A percentile compares a stretch with the other conserved stretches of the same genome.
Conservation (phyloP, 2,888 invertebrate species). For the Lamproptera curius region DNA sequence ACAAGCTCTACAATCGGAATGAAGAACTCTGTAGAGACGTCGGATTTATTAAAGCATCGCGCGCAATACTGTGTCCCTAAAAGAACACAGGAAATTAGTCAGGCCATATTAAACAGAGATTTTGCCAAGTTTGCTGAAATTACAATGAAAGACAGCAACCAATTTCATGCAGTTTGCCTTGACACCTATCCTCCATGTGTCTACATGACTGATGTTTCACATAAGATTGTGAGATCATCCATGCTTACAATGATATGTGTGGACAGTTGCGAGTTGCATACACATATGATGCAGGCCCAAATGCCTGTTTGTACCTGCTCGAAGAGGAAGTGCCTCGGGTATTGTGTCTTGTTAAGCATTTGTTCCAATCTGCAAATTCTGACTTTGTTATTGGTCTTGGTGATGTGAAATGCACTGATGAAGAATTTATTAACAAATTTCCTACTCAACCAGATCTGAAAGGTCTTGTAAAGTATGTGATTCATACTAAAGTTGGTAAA, state of each 20-base stretch:
- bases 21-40: constrained; percentile 88
- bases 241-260: constrained; percentile 86
- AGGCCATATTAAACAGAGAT: constrained; percentile 81
- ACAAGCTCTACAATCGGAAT: constrained; percentile 94
- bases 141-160: constrained; percentile 98
- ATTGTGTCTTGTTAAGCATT: constrained; percentile 81
- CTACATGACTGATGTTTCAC: constrained; percentile 95
- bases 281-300: constrained; percentile 99
- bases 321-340: constrained; percentile 86
- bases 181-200: constrained; percentile 96
- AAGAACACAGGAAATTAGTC: constrained; percentile 75
- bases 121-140: constrained; percentile 93
- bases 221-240: constrained; percentile 88
- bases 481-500: constrained; percentile 89
- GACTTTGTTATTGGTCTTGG: constrained; percentile 53
- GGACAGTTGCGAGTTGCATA: constrained; percentile 90
- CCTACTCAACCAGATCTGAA: constrained; percentile 51
- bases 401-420: constrained; percentile 28
- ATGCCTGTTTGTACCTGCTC: constrained; percentile 93
- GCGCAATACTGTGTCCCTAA: constrained; percentile 85
- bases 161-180: constrained; percentile 95
- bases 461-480: constrained; percentile 87
- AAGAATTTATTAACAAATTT: constrained; percentile 42
- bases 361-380: constrained; percentile 82
- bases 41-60: constrained; percentile 87